These are phyloP conservation scores for Gallinago jamesoni DNA, from an alignment of 2,113 vertebrate species.

Conservation along the genomic window DNA sequence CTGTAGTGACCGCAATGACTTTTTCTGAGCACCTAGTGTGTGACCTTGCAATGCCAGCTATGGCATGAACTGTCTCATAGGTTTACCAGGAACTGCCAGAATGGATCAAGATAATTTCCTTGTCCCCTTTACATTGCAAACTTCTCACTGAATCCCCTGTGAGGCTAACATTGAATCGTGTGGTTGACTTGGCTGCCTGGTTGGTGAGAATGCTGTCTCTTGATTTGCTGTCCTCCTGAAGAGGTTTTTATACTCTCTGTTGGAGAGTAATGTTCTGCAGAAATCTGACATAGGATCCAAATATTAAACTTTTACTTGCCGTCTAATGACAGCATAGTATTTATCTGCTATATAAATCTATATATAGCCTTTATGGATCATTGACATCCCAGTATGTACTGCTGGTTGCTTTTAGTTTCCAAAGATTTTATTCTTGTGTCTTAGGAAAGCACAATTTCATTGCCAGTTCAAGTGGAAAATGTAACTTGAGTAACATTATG, in stretches of 20 bases:
- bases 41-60: background rate
- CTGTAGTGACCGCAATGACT: background rate
- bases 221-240: background rate
- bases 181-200: background rate
- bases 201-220: background rate
- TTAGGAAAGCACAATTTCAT: constrained; percentile 5
- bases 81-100: background rate
- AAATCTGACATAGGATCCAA: constrained; percentile 22
- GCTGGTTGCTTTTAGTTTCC: constrained; percentile 27
- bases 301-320: background rate
- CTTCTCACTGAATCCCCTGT: background rate
- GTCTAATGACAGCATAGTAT: constrained; percentile 15
- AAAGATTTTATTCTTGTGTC: constrained; percentile 33
- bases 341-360: constrained; percentile 40
- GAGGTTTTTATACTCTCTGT: background rate
- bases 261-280: constrained; percentile 33
- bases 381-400: constrained; percentile 19
- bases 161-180: background rate
- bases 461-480: constrained; percentile 55
- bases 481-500: constrained; percentile 10
- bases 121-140: background rate
- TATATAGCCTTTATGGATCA: constrained; percentile 41
- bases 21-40: background rate
- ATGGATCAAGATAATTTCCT: background rate
- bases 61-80: background rate